These are phyloP conservation scores for Oscheius onirici DNA, from an alignment of 2,888 invertebrate genomes.

Conservation along the genomic window DNA sequence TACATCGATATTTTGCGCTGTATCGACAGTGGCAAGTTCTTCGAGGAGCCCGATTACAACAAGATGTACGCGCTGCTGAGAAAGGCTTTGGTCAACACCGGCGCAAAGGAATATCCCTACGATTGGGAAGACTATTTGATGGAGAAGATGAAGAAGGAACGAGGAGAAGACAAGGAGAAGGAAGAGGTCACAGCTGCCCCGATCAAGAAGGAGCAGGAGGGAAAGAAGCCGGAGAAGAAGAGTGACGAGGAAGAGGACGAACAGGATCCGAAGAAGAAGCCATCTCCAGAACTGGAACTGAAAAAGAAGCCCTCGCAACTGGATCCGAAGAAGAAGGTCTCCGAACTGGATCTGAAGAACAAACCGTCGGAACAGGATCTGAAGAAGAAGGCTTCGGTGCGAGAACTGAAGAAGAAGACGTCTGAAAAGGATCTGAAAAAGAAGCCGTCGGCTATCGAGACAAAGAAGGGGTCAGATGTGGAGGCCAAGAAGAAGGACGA, in stretches of 20 bases:
- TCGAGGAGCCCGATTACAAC: slow-evolving; percentile 62
- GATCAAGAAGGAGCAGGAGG: not conserved
- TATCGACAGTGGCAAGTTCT: slow-evolving; percentile 60
- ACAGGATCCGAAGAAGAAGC: not conserved
- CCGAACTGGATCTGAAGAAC: slow-evolving; percentile 12
- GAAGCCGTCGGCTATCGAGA: not conserved
- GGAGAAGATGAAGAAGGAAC: slow-evolving; percentile 33
- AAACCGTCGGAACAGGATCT: slow-evolving; percentile 13
- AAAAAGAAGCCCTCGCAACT: no score
- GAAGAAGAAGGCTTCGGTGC: slow-evolving; percentile 33
- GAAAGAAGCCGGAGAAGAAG: not conserved
- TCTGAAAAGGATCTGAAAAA: not conserved
- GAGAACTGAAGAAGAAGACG: not conserved
- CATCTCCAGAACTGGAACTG: no score
- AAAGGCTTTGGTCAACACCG: slow-evolving; percentile 49
- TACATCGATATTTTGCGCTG: slow-evolving; percentile 55
- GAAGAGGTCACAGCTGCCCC: not conserved
- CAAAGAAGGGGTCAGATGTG: not conserved
- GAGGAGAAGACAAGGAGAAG: slow-evolving; percentile 32
- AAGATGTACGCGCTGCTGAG: slow-evolving; percentile 55
- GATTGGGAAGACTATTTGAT: slow-evolving; percentile 51
- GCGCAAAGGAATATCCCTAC: slow-evolving; percentile 50
- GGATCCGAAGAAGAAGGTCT: not conserved
- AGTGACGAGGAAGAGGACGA: not conserved
- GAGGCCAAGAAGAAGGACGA: not conserved